Evolutionary conservation across 2,113 vertebrate species (phyloP).

Genomic region (Dolichotis patagonum): DNA sequence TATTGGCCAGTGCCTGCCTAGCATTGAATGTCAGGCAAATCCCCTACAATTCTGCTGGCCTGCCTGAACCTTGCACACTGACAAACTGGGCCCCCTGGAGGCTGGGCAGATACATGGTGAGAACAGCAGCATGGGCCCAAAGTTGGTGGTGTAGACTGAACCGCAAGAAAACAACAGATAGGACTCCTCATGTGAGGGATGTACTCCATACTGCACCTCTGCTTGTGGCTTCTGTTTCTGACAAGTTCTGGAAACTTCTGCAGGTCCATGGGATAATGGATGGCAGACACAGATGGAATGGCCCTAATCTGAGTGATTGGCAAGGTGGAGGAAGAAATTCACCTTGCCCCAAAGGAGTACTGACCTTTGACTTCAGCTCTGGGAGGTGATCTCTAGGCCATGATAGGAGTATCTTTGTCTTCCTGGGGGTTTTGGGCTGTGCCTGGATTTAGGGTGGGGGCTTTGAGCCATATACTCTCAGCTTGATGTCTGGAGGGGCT

Average conservation of each 20-base stretch:
- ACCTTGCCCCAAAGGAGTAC: background rate
- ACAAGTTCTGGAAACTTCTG: background rate
- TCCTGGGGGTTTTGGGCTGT: background rate
- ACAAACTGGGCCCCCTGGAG: rapidly evolving
- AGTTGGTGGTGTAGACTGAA: background rate
- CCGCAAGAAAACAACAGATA: background rate
- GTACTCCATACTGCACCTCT: background rate
- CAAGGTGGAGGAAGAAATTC: background rate
- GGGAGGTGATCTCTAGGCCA: background rate
- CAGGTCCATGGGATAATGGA: rapidly evolving
- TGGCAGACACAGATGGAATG: background rate
- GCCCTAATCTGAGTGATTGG: background rate
- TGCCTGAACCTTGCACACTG: background rate
- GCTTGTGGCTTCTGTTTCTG: background rate
- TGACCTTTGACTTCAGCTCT: background rate
- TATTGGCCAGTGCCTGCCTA: background rate
- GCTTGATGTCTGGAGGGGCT: background rate
- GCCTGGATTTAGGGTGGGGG: no score
- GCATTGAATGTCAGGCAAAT: rapidly evolving
- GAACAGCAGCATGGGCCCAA: no score
- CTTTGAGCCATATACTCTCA: background rate
- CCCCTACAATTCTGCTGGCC: rapidly evolving
- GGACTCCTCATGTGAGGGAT: background rate
- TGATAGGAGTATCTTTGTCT: background rate
- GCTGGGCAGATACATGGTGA: rapidly evolving